Evolutionary conservation across 1,140 invertebrate genomes (phyloP), one percentile per base, ranked within the genome.

Genomic region (Oryctes rhinoceros): DNA sequence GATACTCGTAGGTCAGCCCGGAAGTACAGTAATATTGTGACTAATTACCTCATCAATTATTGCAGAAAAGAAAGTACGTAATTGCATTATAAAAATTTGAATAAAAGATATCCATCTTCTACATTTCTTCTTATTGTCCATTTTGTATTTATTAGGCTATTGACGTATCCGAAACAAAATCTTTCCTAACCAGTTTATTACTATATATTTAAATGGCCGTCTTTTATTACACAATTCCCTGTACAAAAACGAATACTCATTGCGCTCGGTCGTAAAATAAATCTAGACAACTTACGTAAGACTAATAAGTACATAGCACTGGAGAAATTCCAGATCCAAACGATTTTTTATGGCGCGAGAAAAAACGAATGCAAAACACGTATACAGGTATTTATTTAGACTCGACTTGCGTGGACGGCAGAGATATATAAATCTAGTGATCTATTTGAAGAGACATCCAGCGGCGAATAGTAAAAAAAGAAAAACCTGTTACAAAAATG

Each of bases 401-500:
- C 20, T 35, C 20, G 35, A 71, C 30, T 71, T 71, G 65, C 65
- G 65, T 71, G 65, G 65, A 71, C 65, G 65, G 35, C 65, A 35
- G 35, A 71, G 65, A 71, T 71, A 24, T 24, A 71, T 71, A 71
- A 71, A 71, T 71, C 24, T 35, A 71, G 11, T 71, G 65, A 71
- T 71, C 65, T 71, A 30, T 71, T 71, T 71, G 65, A 71, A 24
- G 65, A 71, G 65, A 71, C 65, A 15, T 71, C 65, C 65, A 71
- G 65, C 65, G 65, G 65, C 65, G 13, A 71, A 15, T 24, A 71
- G 11, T 71, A 37, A 71, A 35, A 71, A 20, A 71, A 71, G 35
- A 24, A 71, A 71, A 71, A 71, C 65, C 65, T 71, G 65, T 37
- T 71, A 71, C 65, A 35, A 71, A 71, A 71, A 71, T 71, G 65